These are phyloP conservation scores for rabbit (Oryctolagus cuniculus) DNA, from an alignment of 2,113 vertebrate genomes.

Conservation along the genomic window mOryCun1.1 NC_091442.1:38266001-38266500, in stretches of 20 bases:
- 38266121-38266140: background rate
- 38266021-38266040: constrained; percentile 39
- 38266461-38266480: background rate
- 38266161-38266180: background rate
- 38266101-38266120: background rate
- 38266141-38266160: background rate
- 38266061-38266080: constrained; percentile 29
- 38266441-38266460: background rate
- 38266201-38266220: background rate
- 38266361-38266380: background rate
- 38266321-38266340: constrained; percentile 21
- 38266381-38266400: background rate
- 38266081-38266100: constrained; percentile 29
- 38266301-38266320: background rate
- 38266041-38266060: constrained; percentile 14
- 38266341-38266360: background rate
- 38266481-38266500: background rate
- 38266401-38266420: constrained; percentile 19
- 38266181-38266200: background rate
- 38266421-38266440: background rate
- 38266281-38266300: constrained; percentile 13
- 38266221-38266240: background rate
- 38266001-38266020: background rate
- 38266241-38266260: background rate
- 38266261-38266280: constrained; percentile 17